phyloP scores from a whole-genome alignment of 2,113 vertebrate genomes.

The Bostrychus sinensis region DNA sequence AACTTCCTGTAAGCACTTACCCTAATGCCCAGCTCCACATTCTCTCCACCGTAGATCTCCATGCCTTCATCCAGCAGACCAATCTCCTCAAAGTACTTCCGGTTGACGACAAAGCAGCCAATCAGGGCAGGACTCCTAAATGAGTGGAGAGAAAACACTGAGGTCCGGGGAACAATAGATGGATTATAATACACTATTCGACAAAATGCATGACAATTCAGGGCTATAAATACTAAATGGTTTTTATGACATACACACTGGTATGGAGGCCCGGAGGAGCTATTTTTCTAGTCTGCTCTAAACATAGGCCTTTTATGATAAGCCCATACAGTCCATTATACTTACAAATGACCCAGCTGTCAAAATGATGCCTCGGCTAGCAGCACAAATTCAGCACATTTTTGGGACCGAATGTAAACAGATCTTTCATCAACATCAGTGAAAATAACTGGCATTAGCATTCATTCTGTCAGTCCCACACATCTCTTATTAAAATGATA shows the following conservation, averaged over 20 bases:
- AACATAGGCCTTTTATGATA: conserved; percentile 14
- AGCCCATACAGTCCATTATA: conserved; percentile 20
- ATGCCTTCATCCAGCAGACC: conserved; percentile 80
- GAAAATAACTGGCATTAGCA: conserved; percentile 53
- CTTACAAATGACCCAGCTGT: conserved; percentile 27
- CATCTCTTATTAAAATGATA: conserved; percentile 54
- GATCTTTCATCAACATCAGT: conserved; percentile 48
- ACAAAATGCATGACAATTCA: not conserved
- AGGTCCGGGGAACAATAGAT: not conserved
- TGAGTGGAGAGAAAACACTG: not conserved
- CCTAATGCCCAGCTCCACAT: conserved; percentile 81
- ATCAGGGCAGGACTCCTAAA: conserved; percentile 81
- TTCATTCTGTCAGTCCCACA: conserved; percentile 50
- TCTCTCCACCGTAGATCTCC: conserved; percentile 84
- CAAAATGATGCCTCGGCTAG: conserved; percentile 14
- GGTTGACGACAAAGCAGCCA: conserved; percentile 79
- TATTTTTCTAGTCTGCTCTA: conserved; percentile 17
- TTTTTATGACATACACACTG: not conserved
- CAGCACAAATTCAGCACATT: conserved; percentile 31
- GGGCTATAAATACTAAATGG: conserved; percentile 13
- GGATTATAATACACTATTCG: not conserved
- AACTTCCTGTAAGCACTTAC: conserved; percentile 55
- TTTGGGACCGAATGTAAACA: conserved; percentile 17
- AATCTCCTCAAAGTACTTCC: conserved; percentile 82
- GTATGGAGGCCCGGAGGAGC: not conserved